A percentile compares a stretch with the other conserved stretches of the same genome.
Conservation (phyloP, 2,113 vertebrate genomes). For the Ivindomyrus marchei region DNA sequence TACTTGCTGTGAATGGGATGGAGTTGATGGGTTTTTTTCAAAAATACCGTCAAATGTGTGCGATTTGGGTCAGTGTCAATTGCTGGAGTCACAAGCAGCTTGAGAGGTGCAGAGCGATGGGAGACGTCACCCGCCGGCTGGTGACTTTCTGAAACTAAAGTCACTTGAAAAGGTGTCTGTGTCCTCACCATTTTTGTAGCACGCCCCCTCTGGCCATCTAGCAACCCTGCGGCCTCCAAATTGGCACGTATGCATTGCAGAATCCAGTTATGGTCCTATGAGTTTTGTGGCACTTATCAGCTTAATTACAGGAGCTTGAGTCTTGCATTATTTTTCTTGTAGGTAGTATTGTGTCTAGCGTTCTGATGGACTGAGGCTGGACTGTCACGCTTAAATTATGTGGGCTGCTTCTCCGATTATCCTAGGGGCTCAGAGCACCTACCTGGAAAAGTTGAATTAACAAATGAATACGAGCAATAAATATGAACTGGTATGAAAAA, state of each 20-base stretch:
- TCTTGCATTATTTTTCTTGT: background rate
- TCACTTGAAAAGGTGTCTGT: background rate
- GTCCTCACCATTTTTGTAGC: background rate
- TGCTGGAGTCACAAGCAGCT: background rate
- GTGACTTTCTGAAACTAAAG: background rate
- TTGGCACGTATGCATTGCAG: background rate
- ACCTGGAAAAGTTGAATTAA: background rate
- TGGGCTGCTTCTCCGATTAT: background rate
- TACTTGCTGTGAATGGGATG: background rate
- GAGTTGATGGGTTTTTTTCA: slow-evolving; percentile 25
- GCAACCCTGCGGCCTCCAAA: background rate
- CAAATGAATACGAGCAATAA: background rate
- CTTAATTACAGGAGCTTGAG: background rate
- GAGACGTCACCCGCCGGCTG: background rate
- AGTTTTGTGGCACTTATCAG: background rate
- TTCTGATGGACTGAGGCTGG: background rate
- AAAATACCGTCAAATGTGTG: slow-evolving; percentile 31
- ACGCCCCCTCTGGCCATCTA: background rate
- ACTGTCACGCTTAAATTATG: background rate
- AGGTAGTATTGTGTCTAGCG: background rate
- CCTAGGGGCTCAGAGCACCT: background rate
- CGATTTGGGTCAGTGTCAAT: slow-evolving; percentile 26
- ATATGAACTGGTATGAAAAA: background rate
- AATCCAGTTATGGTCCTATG: background rate
- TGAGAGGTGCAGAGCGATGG: background rate